Base-by-base conservation (phyloP, 2,888 invertebrate genomes). In the Choreutis nemorana region DNA sequence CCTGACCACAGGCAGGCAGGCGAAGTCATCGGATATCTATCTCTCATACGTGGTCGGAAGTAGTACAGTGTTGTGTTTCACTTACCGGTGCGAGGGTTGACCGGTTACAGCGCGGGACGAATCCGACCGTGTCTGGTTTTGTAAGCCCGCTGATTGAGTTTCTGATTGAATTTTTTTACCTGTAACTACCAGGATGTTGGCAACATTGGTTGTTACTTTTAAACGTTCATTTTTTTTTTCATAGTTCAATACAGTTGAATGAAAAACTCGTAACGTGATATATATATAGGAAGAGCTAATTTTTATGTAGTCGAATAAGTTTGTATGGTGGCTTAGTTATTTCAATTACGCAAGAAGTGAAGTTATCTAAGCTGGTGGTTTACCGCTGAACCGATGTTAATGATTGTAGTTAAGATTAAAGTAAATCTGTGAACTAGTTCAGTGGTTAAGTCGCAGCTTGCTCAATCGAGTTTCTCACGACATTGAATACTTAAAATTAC, bases 61-160 rank as follows among this genome's bases (percentile, higher is more conserved):
- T 72, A 58, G 56, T 63, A 57, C 54, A 64, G 71, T 64, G 64
- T 73, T 61, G 59, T 68, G 71, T 75, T 75, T 68, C 73, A 63
- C 63, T 66, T 55, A 57, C 63, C 53, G 54, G 48, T 55, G 50
- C 49, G 47, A 50, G 48, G 58, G 59, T 44, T 52, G 68, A 61
- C 59, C 63, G 50, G 61, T 72, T 70, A 64, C 71, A 66, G 52
- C 45, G 39, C 38, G 44, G 40, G 44, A 49, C 55, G 55, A 56
- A 58, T 57, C 56, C 54, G 58, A 58, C 52, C 53, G 57, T 60
- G 58, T 56, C 66, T 34, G 56, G 56, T 55, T 59, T 57, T 56
- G 62, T 63, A 52, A 64, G 59, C 55, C 42, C 55, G 51, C 48
- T 66, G 67, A 72, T 71, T 64, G 65, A 57, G 59, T 70, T 70